phyloP scores from a whole-genome alignment of 2,113 vertebrate species.

The Hucho hucho region DNA sequence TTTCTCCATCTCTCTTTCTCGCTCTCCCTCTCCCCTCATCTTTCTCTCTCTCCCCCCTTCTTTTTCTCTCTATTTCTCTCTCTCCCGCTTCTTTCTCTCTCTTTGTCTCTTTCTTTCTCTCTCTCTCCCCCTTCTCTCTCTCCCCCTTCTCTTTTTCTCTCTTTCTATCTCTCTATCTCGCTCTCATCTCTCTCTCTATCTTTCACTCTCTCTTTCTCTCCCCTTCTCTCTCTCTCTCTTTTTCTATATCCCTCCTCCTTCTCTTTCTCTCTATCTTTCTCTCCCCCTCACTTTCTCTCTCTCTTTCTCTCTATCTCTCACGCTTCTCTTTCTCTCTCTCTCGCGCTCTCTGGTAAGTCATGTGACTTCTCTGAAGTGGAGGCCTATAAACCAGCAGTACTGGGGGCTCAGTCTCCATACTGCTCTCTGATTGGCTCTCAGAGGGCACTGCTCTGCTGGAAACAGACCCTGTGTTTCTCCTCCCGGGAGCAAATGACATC shows the following conservation, averaged over 20 bases:
- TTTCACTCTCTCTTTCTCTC: too few species aligned
- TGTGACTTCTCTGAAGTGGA: conserved; percentile 79
- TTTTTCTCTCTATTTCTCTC: too few species aligned
- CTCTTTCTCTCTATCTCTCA: too few species aligned
- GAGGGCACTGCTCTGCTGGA: conserved; percentile 21
- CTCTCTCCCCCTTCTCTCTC: too few species aligned
- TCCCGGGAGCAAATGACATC: conserved; percentile 51
- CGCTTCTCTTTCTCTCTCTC: too few species aligned
- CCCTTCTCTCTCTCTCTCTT: too few species aligned
- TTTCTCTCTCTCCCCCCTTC: too few species aligned
- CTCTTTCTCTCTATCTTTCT: too few species aligned
- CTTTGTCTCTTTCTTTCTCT: conserved; percentile 19
- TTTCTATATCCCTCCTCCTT: too few species aligned
- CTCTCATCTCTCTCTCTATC: rapidly evolving
- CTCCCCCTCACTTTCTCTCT: too few species aligned
- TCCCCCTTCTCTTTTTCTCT: too few species aligned
- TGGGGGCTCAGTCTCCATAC: conserved; percentile 62
- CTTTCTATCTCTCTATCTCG: too few species aligned
- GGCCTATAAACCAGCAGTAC: conserved; percentile 77
- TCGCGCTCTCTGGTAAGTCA: conserved; percentile 71
- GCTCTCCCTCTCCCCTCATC: neutral
- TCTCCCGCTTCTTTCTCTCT: conserved; percentile 26
- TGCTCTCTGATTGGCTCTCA: conserved; percentile 55
- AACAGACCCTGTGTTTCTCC: conserved; percentile 49
- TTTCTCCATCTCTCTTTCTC: conserved; percentile 38